Evolutionary conservation across 1,140 invertebrate species (phyloP).

Genomic region (Ceratoteleas bidentatus): DNA sequence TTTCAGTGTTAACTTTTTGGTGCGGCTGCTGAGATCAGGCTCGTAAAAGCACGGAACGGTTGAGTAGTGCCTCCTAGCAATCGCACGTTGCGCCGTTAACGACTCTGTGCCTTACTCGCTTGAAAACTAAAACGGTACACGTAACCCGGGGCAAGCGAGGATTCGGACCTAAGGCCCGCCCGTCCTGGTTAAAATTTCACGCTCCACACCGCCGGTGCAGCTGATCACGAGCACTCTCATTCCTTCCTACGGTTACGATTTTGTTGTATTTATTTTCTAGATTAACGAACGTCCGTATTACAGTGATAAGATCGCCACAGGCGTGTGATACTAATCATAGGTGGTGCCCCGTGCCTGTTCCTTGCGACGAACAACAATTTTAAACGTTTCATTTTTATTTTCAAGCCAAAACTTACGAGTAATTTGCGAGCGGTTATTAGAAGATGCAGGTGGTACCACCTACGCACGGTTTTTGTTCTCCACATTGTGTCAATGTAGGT

Average conservation of each 20-base stretch:
- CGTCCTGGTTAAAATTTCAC: conserved; percentile 64
- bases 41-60: conserved; percentile 75
- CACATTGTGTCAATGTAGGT: conserved; percentile 24
- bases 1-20: conserved; percentile 80
- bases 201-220: conserved; percentile 27
- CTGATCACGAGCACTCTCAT: conserved; percentile 27
- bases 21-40: conserved; percentile 79
- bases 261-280: conserved; percentile 32
- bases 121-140: conserved; percentile 63
- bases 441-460: conserved; percentile 32
- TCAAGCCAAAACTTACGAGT: too few relatives aligned
- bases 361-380: conserved; percentile 18
- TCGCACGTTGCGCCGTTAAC: conserved; percentile 75
- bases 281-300: conserved; percentile 2
- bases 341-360: conserved; percentile 27
- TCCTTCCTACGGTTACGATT: conserved; percentile 13
- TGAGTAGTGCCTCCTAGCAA: conserved; percentile 77
- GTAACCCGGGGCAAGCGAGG: conserved; percentile 53
- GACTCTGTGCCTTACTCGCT: conserved; percentile 77
- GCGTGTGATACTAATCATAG: conserved; percentile 23
- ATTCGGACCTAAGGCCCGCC: conserved; percentile 39
- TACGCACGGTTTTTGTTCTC: conserved; percentile 43
- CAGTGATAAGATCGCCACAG: conserved; percentile 6
- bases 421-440: too few relatives aligned
- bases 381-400: too few relatives aligned